Evolutionary conservation across 2,888 invertebrate genomes (phyloP), one percentile per base, ranked within the genome.

Genomic region (Melieria omissa): DNA sequence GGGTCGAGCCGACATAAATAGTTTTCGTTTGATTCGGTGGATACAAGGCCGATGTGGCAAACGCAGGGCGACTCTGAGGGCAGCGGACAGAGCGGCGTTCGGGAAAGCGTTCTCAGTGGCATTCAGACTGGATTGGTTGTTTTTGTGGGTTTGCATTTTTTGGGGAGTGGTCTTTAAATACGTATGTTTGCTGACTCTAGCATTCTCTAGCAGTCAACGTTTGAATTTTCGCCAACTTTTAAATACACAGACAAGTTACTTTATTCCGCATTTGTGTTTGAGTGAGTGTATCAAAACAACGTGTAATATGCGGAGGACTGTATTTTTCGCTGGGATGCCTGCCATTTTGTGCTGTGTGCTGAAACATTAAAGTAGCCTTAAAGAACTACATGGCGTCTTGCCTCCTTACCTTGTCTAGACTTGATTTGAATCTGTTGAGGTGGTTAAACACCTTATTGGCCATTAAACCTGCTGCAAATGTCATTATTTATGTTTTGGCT

Each of bases 81-180:
- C 47, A 57, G 55, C 55, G 47, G 63, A 63, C 46, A 55, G 54
- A 41, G 10, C 55, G 55, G n/a, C 10, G 42, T 12, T 63, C 10
- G 67, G 68, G 70, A 73, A 70, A 71, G 74, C 14, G 71, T 68
- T 61, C 69, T 69, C 73, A 75, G 67, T 54, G 71, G 72, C 75
- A 75, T 75, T 74, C 73, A 72, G 57, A 60, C 67, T 77, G 77
- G 80, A 80, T 80, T 80, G 80, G 80, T 80, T 80, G 78, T 78
- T 76, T 72, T 73, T 76, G 66, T 72, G 74, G 73, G 74, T 74
- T 76, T 71, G 70, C 73, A 74, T 72, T 83, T 83, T 29, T 83
- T 75, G 83, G 83, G 83, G 83, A 83, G 83, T 83, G 83, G 83
- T 83, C 82, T 79, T 78, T 77, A 65, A 76, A 72, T 73, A 74